phyloP scores from a whole-genome alignment of 1,140 invertebrate species.

The Drosophila rufa region DNA sequence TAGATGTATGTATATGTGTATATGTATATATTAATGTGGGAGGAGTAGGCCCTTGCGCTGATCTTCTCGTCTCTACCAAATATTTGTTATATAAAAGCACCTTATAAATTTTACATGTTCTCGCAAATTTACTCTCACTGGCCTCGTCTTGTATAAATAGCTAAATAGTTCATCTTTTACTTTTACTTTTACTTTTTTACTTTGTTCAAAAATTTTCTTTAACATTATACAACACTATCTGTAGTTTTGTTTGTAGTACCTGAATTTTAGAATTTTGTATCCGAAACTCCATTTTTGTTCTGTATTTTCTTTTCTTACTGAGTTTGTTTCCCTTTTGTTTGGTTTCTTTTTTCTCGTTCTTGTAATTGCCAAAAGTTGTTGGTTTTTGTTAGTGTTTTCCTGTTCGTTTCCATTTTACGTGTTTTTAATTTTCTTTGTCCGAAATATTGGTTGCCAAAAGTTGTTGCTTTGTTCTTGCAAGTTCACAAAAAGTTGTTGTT shows the following conservation, averaged over 20 bases:
- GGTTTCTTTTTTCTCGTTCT: slow-evolving; percentile 25
- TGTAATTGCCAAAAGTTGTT: slow-evolving; percentile 60
- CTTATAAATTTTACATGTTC: slow-evolving; percentile 74
- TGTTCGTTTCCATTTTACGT: slow-evolving; percentile 40
- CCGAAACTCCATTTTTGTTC: slow-evolving; percentile 82
- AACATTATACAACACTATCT: slow-evolving; percentile 83
- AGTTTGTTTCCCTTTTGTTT: slow-evolving; percentile 49
- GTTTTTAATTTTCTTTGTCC: slow-evolving; percentile 53
- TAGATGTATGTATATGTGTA: slow-evolving; percentile 47
- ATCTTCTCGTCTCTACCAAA: slow-evolving; percentile 43
- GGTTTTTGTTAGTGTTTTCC: slow-evolving; percentile 27
- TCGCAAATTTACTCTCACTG: slow-evolving; percentile 48
- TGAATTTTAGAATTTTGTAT: slow-evolving; percentile 85
- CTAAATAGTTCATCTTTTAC: slow-evolving; percentile 65
- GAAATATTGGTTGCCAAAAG: slow-evolving; percentile 67
- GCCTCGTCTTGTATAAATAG: slow-evolving; percentile 68
- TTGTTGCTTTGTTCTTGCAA: slow-evolving; percentile 29
- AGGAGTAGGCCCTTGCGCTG: slow-evolving; percentile 46
- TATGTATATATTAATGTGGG: slow-evolving; percentile 39
- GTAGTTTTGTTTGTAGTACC: slow-evolving; percentile 74
- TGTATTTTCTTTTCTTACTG: slow-evolving; percentile 47
- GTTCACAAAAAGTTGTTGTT: no score
- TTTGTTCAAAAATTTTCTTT: slow-evolving; percentile 68
- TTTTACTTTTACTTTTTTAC: slow-evolving; percentile 32
- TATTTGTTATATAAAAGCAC: slow-evolving; percentile 74